A percentile compares a stretch with the other conserved stretches of the same genome.
phyloP scores from a whole-genome alignment of 2,797 vertebrate species.

The Gallinago solitaria region DNA sequence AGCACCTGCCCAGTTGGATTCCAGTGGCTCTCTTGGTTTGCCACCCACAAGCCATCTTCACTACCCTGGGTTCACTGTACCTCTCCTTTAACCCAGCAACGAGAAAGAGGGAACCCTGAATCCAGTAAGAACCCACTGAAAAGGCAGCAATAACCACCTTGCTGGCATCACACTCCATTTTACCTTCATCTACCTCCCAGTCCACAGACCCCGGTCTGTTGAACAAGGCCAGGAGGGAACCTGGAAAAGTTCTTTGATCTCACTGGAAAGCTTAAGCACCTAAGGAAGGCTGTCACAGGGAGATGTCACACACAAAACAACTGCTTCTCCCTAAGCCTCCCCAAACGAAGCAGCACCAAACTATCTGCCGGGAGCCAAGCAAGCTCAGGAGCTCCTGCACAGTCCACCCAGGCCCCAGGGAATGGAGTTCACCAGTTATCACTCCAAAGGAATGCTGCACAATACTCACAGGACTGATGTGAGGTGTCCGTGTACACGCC shows the following conservation, averaged over 20 bases:
- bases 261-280: background rate
- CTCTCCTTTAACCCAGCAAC: background rate
- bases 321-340: background rate
- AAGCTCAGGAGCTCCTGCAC: slow-evolving; percentile 22
- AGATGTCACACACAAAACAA: background rate
- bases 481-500: slow-evolving; percentile 81
- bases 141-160: background rate
- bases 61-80: background rate
- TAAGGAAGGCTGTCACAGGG: background rate
- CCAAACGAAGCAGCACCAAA: background rate
- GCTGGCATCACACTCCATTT: background rate
- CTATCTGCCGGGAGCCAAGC: background rate
- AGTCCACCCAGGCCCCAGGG: slow-evolving; percentile 54
- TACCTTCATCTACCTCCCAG: background rate
- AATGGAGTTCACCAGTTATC: slow-evolving; percentile 36
- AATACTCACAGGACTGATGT: slow-evolving; percentile 85
- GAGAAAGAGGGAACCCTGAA: slow-evolving; percentile 21
- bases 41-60: background rate
- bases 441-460: slow-evolving; percentile 4
- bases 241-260: background rate
- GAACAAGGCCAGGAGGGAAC: background rate
- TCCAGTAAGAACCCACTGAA: background rate
- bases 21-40: background rate
- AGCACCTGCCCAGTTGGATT: slow-evolving; percentile 2
- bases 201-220: background rate